Evolutionary conservation across 2,888 invertebrate genomes (phyloP).

Genomic region (Clunio marinus): DNA sequence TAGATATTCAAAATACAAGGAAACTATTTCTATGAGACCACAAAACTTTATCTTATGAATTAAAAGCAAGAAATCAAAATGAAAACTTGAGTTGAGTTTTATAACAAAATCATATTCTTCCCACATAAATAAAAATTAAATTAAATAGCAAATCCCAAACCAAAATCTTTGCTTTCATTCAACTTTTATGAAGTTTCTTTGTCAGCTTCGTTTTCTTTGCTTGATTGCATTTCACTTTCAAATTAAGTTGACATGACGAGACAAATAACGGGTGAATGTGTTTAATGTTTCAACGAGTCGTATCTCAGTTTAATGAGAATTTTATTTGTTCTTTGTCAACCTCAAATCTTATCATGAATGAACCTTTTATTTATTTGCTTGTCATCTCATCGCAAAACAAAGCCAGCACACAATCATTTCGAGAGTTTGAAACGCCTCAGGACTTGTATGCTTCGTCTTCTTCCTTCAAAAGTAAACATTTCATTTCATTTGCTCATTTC

Average conservation of each 20-base stretch:
- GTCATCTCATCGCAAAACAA: conserved; percentile 6
- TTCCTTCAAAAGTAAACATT: conserved; percentile 12
- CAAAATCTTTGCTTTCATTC: too few relatives aligned
- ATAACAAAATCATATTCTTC: too few relatives aligned
- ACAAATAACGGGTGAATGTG: neutral
- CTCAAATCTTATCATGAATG: neutral
- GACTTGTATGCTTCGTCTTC: conserved; percentile 8
- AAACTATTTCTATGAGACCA: too few relatives aligned
- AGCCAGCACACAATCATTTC: neutral
- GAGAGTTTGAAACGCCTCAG: neutral
- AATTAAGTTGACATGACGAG: neutral
- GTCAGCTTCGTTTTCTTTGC: too few relatives aligned
- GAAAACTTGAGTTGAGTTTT: too few relatives aligned
- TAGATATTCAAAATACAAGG: too few relatives aligned
- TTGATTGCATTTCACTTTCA: neutral
- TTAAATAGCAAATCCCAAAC: too few relatives aligned
- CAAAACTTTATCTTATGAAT: too few relatives aligned
- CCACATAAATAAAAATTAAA: too few relatives aligned
- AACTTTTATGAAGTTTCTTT: neutral
- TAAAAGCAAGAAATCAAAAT: too few relatives aligned
- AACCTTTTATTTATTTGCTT: too few relatives aligned
- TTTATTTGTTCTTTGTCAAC: neutral
- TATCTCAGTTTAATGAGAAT: conserved; percentile 5
- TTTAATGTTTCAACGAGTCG: neutral
- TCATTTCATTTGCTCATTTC: conserved; percentile 5